These are phyloP conservation scores for Crotophaga sulcirostris DNA, from an alignment of 2,113 vertebrate genomes.

Conservation along the genomic window DNA sequence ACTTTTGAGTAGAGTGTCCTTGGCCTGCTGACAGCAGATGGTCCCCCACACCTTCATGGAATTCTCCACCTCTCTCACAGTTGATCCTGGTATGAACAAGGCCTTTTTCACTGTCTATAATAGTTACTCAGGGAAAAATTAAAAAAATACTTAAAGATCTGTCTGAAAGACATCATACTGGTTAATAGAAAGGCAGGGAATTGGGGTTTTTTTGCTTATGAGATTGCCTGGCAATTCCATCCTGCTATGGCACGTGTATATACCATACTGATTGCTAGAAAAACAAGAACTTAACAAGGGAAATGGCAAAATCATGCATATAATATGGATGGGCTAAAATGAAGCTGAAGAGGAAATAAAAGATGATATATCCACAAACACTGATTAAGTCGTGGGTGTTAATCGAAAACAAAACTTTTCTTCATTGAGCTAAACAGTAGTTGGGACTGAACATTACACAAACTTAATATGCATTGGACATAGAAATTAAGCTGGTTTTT, in stretches of 20 bases:
- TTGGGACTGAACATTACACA: background rate
- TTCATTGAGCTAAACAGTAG: background rate
- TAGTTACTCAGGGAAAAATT: background rate
- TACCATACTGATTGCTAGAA: background rate
- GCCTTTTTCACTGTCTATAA: background rate
- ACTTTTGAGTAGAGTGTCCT: background rate
- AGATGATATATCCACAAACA: background rate
- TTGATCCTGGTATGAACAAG: background rate
- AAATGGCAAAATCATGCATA: background rate
- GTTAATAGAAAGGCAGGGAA: background rate
- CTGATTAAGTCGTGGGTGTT: background rate
- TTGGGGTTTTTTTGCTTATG: background rate
- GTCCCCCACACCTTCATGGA: background rate
- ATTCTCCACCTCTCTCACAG: background rate
- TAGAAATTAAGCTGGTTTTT: background rate
- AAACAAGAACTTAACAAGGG: background rate
- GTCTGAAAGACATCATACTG: background rate
- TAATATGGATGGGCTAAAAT: background rate
- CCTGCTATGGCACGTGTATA: background rate
- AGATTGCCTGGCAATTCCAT: background rate
- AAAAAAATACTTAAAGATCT: background rate
- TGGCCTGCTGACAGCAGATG: background rate
- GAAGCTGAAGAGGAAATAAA: conserved; percentile 16
- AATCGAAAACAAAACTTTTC: conserved; percentile 14
- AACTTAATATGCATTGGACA: background rate